phyloP scores from a whole-genome alignment of 2,113 vertebrate genomes.

The Alectura lathami region DNA sequence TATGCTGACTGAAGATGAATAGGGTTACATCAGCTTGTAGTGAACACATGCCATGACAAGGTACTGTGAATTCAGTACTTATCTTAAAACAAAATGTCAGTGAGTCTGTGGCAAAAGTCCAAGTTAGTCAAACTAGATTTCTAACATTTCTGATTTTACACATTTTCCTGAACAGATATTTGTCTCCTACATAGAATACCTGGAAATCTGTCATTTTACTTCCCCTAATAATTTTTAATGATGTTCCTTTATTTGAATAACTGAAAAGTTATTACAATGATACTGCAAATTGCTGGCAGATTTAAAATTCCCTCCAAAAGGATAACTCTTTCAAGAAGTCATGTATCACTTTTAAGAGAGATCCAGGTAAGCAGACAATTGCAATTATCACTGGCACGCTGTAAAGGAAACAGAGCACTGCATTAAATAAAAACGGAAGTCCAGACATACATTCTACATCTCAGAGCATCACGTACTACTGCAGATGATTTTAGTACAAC shows the following conservation, averaged over 20 bases:
- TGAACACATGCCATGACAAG: neutral
- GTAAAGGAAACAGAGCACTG: neutral
- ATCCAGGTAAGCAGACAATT: neutral
- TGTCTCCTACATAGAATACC: neutral
- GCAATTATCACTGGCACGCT: neutral
- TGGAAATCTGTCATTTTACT: neutral
- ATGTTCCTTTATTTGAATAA: neutral
- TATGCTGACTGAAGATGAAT: neutral
- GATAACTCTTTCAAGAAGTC: neutral
- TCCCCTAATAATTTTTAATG: neutral
- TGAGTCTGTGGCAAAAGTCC: neutral
- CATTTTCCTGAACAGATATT: neutral
- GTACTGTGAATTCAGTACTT: neutral
- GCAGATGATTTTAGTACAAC: neutral
- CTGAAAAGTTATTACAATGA: neutral
- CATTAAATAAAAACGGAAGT: neutral
- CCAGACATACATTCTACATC: neutral
- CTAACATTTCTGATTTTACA: neutral
- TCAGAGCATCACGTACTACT: neutral
- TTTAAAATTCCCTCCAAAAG: neutral
- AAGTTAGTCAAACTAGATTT: neutral
- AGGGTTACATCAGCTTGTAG: neutral
- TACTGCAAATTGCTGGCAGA: neutral
- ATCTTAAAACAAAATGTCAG: neutral
- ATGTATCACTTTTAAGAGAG: neutral